A percentile compares a stretch with the other conserved stretches of the same genome.
Evolutionary conservation across 2,888 invertebrate genomes (phyloP).

Genomic region (Pristionchus fissidentatus): DNA sequence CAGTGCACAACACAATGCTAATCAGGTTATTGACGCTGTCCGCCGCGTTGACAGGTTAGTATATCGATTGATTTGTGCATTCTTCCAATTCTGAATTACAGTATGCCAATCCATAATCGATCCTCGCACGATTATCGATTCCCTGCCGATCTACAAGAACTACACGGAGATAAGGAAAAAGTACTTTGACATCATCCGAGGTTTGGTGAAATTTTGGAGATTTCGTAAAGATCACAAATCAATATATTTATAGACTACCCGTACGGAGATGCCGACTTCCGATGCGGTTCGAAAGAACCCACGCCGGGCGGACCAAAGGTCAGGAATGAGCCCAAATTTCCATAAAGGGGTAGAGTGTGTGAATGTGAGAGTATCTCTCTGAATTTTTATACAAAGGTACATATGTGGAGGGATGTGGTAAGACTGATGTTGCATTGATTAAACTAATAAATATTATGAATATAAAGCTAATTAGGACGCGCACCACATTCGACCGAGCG

Average conservation of each 20-base stretch:
- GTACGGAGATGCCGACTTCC: conserved; percentile 16
- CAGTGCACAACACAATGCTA: conserved; percentile 6
- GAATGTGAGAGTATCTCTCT: no score
- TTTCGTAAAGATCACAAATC: background rate
- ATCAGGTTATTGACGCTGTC: background rate
- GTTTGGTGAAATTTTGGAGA: background rate
- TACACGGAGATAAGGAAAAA: conserved; percentile 19
- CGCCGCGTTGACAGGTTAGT: conserved; percentile 1
- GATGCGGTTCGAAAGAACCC: background rate
- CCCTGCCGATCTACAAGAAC: conserved; percentile 18
- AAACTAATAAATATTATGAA: background rate
- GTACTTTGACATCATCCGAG: conserved; percentile 32
- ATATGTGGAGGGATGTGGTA: no score
- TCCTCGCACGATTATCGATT: conserved; percentile 30
- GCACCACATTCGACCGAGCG: conserved; percentile 15
- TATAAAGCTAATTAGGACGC: background rate
- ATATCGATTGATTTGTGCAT: background rate
- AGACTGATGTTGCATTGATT: background rate
- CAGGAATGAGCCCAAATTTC: no score
- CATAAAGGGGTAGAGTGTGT: no score
- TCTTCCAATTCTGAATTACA: background rate
- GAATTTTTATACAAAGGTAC: no score
- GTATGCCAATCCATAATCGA: conserved; percentile 41
- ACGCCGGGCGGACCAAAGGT: background rate
- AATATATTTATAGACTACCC: conserved; percentile 17